Percentiles rank a stretch among this genome's conserved stretches.
phyloP scores from a whole-genome alignment of 2,797 vertebrate genomes.

The Picus viridis region DNA sequence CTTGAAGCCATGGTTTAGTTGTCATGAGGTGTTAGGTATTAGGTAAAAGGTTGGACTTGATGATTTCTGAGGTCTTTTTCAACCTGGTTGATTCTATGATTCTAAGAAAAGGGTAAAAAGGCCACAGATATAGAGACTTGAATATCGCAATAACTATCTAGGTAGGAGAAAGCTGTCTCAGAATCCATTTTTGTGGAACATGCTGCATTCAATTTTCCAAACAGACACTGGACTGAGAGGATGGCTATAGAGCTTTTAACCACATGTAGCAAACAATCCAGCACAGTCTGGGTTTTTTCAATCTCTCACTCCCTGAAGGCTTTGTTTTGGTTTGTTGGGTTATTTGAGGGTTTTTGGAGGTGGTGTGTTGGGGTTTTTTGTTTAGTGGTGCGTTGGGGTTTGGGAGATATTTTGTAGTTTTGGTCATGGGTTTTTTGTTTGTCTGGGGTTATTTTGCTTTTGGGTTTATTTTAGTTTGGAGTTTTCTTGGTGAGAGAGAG shows the following conservation, averaged over 20 bases:
- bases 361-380: not conserved
- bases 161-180: not conserved
- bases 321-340: not conserved
- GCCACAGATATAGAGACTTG: rapidly evolving
- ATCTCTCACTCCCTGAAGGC: not conserved
- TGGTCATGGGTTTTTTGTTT: too few relatives aligned
- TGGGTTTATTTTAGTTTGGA: not conserved
- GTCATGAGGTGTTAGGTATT: too few relatives aligned
- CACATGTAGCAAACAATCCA: not conserved
- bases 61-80: too few relatives aligned
- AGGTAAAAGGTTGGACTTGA: too few relatives aligned
- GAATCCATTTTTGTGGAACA: not conserved
- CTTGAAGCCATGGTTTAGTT: too few relatives aligned
- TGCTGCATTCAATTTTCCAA: not conserved
- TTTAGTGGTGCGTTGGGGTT: not conserved
- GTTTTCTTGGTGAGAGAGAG: not conserved
- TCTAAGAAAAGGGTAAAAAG: not conserved
- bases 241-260: not conserved
- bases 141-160: not conserved
- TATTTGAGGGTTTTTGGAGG: too few relatives aligned
- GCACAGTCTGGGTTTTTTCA: not conserved
- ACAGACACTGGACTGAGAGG: not conserved
- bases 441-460: too few relatives aligned
- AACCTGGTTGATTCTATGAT: too few relatives aligned
- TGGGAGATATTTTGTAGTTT: too few relatives aligned